Conservation (phyloP, 2,888 invertebrate genomes). For the Euclidia mi region DNA sequence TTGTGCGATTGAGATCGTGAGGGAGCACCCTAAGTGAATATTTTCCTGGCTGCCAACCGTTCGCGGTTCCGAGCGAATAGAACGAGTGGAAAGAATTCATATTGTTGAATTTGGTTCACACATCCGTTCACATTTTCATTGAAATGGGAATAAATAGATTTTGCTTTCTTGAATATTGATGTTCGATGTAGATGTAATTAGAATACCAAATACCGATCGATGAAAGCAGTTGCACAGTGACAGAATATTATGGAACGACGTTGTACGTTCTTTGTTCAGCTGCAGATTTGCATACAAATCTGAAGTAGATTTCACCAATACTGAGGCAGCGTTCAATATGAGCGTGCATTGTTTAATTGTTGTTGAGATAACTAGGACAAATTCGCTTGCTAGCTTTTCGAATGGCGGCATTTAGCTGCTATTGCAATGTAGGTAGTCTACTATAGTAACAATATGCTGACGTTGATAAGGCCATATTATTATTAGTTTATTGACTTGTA, state of each 20-base stretch:
- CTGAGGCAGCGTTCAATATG: not conserved
- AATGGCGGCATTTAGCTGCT: no score
- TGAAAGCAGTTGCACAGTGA: not conserved
- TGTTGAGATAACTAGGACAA: no score
- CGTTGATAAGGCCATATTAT: not conserved
- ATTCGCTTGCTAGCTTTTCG: no score
- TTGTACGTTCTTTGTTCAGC: not conserved
- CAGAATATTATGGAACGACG: not conserved
- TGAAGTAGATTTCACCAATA: not conserved
- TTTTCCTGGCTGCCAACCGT: constrained; percentile 60
- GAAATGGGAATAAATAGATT: not conserved
- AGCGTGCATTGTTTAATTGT: not conserved
- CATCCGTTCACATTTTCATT: constrained; percentile 17
- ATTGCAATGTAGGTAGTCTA: not conserved
- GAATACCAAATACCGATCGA: not conserved
- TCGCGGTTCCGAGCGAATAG: constrained; percentile 36
- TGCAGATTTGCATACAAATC: not conserved
- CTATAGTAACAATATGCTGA: not conserved
- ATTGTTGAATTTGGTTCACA: constrained; percentile 12
- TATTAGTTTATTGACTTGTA: not conserved
- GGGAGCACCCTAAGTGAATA: constrained; percentile 72
- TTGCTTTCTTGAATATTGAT: not conserved
- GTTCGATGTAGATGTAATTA: not conserved
- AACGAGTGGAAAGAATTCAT: constrained; percentile 23
- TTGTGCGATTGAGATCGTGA: constrained; percentile 61